These are phyloP conservation scores for Bicyclus anynana DNA, from an alignment of 1,140 invertebrate genomes.

Conservation along the genomic window DNA sequence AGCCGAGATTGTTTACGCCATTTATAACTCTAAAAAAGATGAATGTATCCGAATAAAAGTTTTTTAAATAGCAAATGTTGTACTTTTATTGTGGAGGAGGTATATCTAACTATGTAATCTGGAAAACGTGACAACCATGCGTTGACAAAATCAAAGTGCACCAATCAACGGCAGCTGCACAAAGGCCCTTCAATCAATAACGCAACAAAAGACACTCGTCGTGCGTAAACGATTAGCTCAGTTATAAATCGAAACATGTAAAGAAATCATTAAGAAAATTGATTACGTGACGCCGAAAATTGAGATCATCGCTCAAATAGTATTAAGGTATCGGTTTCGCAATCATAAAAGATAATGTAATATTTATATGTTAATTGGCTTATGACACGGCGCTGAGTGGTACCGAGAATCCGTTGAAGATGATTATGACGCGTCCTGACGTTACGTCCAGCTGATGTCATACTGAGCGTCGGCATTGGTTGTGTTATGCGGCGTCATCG, in stretches of 20 bases:
- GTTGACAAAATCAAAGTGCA: conserved; percentile 25
- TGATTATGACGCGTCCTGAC: conserved; percentile 61
- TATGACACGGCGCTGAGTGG: conserved; percentile 48
- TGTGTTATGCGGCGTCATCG: conserved; percentile 36
- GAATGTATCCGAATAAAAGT: no score
- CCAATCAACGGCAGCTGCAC: conserved; percentile 29
- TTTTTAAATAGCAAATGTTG: no score
- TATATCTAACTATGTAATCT: not conserved
- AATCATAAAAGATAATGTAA: conserved; percentile 40
- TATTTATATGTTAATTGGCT: conserved; percentile 45
- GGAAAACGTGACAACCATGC: not conserved
- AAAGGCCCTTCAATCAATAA: conserved; percentile 33
- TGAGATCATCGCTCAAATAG: conserved; percentile 31
- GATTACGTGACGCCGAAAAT: conserved; percentile 4
- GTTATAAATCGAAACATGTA: conserved; percentile 20
- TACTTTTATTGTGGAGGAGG: no score
- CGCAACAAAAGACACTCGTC: conserved; percentile 15
- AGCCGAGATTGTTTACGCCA: no score
- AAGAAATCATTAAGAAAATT: conserved; percentile 5
- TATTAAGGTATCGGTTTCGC: conserved; percentile 28
- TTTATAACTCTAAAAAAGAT: no score
- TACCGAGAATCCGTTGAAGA: conserved; percentile 48
- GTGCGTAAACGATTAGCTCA: conserved; percentile 15
- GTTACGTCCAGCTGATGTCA: conserved; percentile 57
- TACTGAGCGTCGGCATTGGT: conserved; percentile 24